These are phyloP conservation scores for Drosophila mercatorum DNA, from an alignment of 2,888 invertebrate genomes.

Conservation along the genomic window DNA sequence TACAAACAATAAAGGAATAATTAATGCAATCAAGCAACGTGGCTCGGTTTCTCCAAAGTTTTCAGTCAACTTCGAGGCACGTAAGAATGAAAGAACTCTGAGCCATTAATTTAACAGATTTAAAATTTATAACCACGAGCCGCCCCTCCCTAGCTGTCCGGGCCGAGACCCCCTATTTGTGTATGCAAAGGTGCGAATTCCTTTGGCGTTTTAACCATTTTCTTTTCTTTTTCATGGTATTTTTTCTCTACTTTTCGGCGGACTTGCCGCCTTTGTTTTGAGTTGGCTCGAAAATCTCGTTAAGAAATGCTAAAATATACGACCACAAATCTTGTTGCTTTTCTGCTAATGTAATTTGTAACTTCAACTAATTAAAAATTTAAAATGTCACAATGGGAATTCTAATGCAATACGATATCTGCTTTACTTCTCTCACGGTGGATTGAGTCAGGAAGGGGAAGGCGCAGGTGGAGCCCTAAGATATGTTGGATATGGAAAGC, in stretches of 20 bases:
- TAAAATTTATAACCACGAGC: constrained; percentile 83
- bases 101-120: constrained; percentile 83
- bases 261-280: constrained; percentile 31
- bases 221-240: constrained; percentile 9
- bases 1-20: constrained; percentile 79
- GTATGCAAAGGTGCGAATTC: constrained; percentile 80
- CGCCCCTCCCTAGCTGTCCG: constrained; percentile 3
- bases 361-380: constrained; percentile 83
- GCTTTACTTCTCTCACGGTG: neutral
- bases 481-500: neutral
- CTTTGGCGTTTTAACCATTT: constrained; percentile 38
- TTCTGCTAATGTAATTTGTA: constrained; percentile 63
- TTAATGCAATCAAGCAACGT: constrained; percentile 83
- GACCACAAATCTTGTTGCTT: constrained; percentile 78
- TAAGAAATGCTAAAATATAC: constrained; percentile 77
- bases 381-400: constrained; percentile 42
- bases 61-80: constrained; percentile 52
- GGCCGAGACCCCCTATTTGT: constrained; percentile 48
- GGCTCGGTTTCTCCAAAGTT: constrained; percentile 56
- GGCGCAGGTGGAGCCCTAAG: neutral
- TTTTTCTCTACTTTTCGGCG: constrained; percentile 28
- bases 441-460: neutral
- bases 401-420: constrained; percentile 1
- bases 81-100: constrained; percentile 65
- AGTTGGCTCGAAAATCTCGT: constrained; percentile 57